Base-by-base conservation (phyloP, 1,140 invertebrate species). In the Drosophila repletoides region DNA sequence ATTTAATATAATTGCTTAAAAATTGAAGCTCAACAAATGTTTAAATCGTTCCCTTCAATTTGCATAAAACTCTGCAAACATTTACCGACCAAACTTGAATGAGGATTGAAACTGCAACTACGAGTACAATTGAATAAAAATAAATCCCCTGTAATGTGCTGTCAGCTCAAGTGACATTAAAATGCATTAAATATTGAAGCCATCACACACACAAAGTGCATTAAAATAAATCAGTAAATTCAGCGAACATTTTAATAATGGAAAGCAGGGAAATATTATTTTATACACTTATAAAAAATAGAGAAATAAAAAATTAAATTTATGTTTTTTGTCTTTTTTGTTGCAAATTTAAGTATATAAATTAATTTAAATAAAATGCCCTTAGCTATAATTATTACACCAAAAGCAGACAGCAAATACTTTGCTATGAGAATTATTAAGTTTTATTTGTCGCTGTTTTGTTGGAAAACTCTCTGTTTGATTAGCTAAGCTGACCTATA, bases 151-250 rank as follows among this genome's bases (percentile, higher is more conserved):
- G 48, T 66, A 63, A 63, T 72, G 67, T 45, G 24, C 55, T 60
- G 70, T 74, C 73, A 66, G 74, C 61, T 74, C 60, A 71, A 84
- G 70, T 67, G 79, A 48, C 74, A 77, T 83, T 79, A 84, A 83
- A 83, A 64, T 56, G 69, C 70, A 79, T 84, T 83, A 74, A 77
- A 64, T 69, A 69, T 64, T 60, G 14, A 60, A 59, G 6, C n/a
- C 34, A 26, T 43, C n/a, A n/a, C 71, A 41, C 48, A 59, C 28
- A 48, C 6, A 61, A 73, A 83, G 63, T 83, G 68, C 60, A 66
- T 77, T 84, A 71, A 83, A 79, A 74, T 79, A 71, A 80, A 80
- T 74, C 75, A 65, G 58, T 28, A 51, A 31, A 51, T 26, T 5
- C 17, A 7, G 36, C 12, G 0, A 6, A 45, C 24, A 28, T 9